Base-by-base conservation (phyloP, 2,888 invertebrate species). In the Stictocephala bisonia region DNA sequence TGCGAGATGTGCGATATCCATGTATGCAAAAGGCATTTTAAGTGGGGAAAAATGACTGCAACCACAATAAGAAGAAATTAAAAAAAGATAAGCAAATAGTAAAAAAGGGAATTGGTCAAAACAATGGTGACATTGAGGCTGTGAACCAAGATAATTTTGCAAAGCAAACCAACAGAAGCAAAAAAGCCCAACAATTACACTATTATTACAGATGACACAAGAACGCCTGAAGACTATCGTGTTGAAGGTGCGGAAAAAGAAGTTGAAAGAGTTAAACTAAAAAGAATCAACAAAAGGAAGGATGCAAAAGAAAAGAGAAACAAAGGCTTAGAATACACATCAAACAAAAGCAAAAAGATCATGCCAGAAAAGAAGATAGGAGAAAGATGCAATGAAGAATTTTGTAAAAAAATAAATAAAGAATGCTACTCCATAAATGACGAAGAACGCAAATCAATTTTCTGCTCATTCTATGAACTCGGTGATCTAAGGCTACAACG, bases 371-470 rank as follows among this genome's bases (percentile, higher is more conserved):
- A n/a, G 22, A 41, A 64, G 24, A 41, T 20, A 13, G 40, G 64
- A 41, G 11, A 64, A 41, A 20, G 22, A 35, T 64, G 40, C 22
- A 66, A 26, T 48, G 27, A 48, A 24, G 64, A 64, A 41, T 13
- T 22, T 24, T 26, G 66, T 66, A 44, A 13, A 24, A 66, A 66
- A 26, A 15, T 18, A 44, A 26, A 26, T 3, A 44, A n/a, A 26
- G 27, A 41, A 35, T 66, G 22, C 20, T 3, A n/a, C 3, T 26
- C 13, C 9, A 44, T 44, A 44, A 26, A n/a, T 44, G 44, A 66
- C 7, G 48, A 64, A 41, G 20, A 29, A 60, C 15, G 60, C n/a
- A 31, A 29, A 60, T 6, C 6, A n/a, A 35, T 60, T 15, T 60
- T 60, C 3, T 7, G 15, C 6, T 9, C 4, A 9, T 64, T 20